phyloP scores from a whole-genome alignment of 1,140 invertebrate genomes.

The Odontomachus brunneus region DNA sequence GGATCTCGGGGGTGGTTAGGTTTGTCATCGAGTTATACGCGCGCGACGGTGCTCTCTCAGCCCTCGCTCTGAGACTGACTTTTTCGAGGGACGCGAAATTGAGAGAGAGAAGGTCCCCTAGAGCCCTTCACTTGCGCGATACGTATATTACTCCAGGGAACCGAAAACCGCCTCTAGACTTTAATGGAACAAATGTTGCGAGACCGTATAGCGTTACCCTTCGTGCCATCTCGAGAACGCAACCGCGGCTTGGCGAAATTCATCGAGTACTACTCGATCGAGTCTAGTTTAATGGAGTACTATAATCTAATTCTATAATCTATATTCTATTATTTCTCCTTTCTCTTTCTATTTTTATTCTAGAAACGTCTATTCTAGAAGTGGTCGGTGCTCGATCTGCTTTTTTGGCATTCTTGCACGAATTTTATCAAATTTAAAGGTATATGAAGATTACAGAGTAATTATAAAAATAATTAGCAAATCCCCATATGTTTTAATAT shows the following conservation, averaged over 20 bases:
- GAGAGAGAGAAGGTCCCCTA: constrained; percentile 47
- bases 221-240: constrained; percentile 24
- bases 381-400: no score
- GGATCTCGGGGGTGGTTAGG: neutral
- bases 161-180: constrained; percentile 66
- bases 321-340: no score
- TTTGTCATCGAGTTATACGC: constrained; percentile 30
- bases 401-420: no score
- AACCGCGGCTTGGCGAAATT: neutral
- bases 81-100: constrained; percentile 68
- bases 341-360: no score
- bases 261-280: neutral
- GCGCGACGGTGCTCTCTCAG: constrained; percentile 52
- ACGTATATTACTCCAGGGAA: constrained; percentile 76
- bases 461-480: no score
- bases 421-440: no score
- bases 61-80: constrained; percentile 66
- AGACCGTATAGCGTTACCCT: constrained; percentile 62
- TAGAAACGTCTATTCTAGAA: no score
- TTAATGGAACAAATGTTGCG: constrained; percentile 83
- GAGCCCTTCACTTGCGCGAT: constrained; percentile 58
- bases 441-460: no score
- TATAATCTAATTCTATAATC: constrained; percentile 11
- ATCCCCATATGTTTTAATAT: no score
- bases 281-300: neutral